Percentiles rank a stretch among this genome's conserved stretches.
These are phyloP conservation scores for Hyposoter dolosus DNA, from an alignment of 2,888 invertebrate genomes.

Conservation along the genomic window DNA sequence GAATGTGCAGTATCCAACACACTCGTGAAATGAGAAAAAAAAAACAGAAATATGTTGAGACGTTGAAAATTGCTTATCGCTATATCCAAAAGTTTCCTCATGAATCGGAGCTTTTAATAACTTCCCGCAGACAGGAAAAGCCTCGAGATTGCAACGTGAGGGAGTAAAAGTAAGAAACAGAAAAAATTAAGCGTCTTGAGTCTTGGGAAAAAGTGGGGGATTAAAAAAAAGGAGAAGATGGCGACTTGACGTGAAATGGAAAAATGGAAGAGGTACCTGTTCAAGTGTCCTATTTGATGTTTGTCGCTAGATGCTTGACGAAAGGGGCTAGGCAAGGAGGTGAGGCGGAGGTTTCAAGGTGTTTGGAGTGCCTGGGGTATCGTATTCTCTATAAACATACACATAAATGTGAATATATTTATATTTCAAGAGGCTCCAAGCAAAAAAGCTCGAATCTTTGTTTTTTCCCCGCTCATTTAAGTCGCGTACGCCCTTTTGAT, in stretches of 20 bases:
- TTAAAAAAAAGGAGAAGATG: constrained; percentile 46
- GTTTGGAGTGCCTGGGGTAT: constrained; percentile 33
- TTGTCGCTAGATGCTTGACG: constrained; percentile 56
- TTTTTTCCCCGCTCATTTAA: not conserved
- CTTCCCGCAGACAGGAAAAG: constrained; percentile 27
- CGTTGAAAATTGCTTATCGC: not conserved
- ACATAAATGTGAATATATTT: not conserved
- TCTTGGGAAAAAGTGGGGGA: constrained; percentile 55
- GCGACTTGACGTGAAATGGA: constrained; percentile 55
- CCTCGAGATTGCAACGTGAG: constrained; percentile 14
- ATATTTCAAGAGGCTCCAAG: not conserved
- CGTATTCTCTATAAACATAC: constrained; percentile 15
- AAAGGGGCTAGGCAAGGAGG: constrained; percentile 40
- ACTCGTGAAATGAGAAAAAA: not conserved
- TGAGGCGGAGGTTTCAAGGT: constrained; percentile 16
- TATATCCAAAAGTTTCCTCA: constrained; percentile 1
- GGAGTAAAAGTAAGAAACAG: not conserved
- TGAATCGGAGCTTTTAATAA: constrained; percentile 68
- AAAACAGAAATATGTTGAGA: not conserved
- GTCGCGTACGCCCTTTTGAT: not conserved
- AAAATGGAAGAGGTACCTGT: constrained; percentile 62
- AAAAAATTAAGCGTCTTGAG: constrained; percentile 55
- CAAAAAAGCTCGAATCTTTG: not conserved
- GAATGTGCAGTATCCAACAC: not conserved
- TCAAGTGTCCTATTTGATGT: constrained; percentile 69